Evolutionary conservation across 1,140 invertebrate species (phyloP), one percentile per base, ranked within the genome.

Genomic region (Diabrotica undecimpunctata): DNA sequence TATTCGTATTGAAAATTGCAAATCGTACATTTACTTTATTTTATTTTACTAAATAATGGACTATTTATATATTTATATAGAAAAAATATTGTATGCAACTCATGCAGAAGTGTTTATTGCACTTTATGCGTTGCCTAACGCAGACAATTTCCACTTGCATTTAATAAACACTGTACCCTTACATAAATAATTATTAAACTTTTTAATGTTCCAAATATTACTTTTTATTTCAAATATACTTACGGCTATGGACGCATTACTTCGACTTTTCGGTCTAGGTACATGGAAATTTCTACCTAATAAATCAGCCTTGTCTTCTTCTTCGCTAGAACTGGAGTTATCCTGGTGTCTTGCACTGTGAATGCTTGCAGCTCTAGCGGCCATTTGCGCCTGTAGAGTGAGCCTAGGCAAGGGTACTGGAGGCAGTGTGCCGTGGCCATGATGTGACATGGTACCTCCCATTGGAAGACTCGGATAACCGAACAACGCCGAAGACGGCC

Each of bases 401-500:
- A 88, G 76, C 58, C 88, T 74, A 41, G 90, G 90, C 69, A 92
- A 72, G 14, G 90, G 90, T 36, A 92, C 86, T 4, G 90, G 90
- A 0, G 89, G 89, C 46, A 87, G 72, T 12, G 84, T 86, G 60
- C 86, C 84, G 60, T 60, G 46, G 56, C 52, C 71, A 56, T 62
- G 65, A 61, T 77, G 75, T n/a, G 76, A 79, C 3, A 81, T 62
- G 6, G 80, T 79, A 46, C 78, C 79, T 36, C 66, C 68, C 64
- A 77, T 67, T 0, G 73, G 66, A 25, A 79, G 59, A 50, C 66
- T 88, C 9, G 89, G 89, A 76, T 92, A 92, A 2, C 87, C 88
- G 74, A 91, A 92, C 83, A 92, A 85, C 0, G 90, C 89, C 7
- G 90, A 92, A n/a, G 89, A 89, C 0, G 90, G 89, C n/a, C 90